These are phyloP conservation scores for Xylocampa areola DNA, from an alignment of 2,888 invertebrate species.

Conservation along the genomic window DNA sequence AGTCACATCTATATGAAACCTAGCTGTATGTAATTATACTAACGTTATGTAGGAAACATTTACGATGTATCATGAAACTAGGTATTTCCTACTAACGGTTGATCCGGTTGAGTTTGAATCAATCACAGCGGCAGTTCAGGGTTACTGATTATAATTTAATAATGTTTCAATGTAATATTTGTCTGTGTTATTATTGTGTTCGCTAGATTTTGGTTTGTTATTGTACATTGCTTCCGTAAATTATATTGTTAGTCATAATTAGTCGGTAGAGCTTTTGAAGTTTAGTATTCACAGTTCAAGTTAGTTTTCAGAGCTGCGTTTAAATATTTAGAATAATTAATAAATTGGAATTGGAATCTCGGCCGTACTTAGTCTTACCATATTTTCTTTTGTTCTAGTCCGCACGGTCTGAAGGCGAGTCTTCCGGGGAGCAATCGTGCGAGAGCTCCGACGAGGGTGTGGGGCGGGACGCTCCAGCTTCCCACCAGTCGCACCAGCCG, in stretches of 20 bases:
- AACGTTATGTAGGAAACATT: conserved; percentile 42
- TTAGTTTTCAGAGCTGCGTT: no score
- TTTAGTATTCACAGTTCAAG: no score
- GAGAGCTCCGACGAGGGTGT: conserved; percentile 87
- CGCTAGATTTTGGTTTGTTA: conserved; percentile 12
- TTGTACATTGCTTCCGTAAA: conserved; percentile 12
- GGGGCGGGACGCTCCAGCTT: conserved; percentile 79
- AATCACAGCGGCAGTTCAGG: conserved; percentile 14
- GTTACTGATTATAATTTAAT: conserved; percentile 29
- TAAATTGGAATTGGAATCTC: no score
- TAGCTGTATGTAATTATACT: conserved; percentile 45
- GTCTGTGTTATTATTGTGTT: conserved; percentile 15
- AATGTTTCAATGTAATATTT: conserved; percentile 34
- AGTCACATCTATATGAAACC: conserved; percentile 51
- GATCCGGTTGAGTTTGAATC: conserved; percentile 7
- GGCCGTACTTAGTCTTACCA: no score
- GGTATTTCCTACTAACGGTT: conserved; percentile 8
- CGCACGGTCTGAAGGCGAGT: conserved; percentile 85
- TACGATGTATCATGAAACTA: conserved; percentile 47
- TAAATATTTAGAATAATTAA: no score
- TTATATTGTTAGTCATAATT: conserved; percentile 3
- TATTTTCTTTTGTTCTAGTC: conserved; percentile 79
- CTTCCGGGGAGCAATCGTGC: conserved; percentile 85
- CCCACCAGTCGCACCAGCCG: conserved; percentile 65
- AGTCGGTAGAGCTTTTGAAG: no score